phyloP scores from a whole-genome alignment of 1,140 invertebrate species.

The Scaptomyza hsui region DNA sequence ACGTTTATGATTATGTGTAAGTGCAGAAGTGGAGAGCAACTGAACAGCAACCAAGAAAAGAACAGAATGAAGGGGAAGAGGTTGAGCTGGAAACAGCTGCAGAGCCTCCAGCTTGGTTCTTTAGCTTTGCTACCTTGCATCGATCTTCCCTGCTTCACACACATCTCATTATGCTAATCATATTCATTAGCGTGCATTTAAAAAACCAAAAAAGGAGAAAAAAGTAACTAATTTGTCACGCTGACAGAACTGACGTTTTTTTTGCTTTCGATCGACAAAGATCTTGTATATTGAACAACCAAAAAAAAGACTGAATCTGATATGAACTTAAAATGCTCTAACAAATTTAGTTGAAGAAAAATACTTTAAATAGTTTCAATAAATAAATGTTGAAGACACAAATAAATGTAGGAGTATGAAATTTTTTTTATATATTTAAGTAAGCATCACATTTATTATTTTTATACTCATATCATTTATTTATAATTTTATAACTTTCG shows the following conservation, averaged over 20 bases:
- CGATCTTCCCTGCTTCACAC: slow-evolving; percentile 12
- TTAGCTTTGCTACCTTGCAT: neutral
- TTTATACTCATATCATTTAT: no score
- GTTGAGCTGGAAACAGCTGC: neutral
- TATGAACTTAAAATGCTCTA: slow-evolving; percentile 15
- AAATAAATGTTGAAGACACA: neutral
- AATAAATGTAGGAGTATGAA: no score
- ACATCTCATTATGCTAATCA: slow-evolving; percentile 78
- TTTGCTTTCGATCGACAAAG: slow-evolving; percentile 23
- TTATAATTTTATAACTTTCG: no score
- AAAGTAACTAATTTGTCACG: slow-evolving; percentile 70
- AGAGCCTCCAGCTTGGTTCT: neutral
- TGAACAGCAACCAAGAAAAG: slow-evolving; percentile 23
- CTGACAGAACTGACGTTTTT: slow-evolving; percentile 41
- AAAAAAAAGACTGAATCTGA: slow-evolving; percentile 25
- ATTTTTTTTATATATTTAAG: no score
- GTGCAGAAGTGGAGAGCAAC: slow-evolving; percentile 44
- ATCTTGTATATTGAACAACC: slow-evolving; percentile 48
- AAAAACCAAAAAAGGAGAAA: neutral
- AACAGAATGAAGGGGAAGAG: slow-evolving; percentile 1
- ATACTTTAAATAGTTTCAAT: slow-evolving; percentile 15
- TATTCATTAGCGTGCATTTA: slow-evolving; percentile 63
- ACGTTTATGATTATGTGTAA: slow-evolving; percentile 79
- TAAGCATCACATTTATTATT: no score
- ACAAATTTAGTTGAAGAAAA: neutral